Percentiles rank a stretch among this genome's conserved stretches.
Conservation (phyloP, 2,797 vertebrate genomes). For the Sebastes minor region DNA sequence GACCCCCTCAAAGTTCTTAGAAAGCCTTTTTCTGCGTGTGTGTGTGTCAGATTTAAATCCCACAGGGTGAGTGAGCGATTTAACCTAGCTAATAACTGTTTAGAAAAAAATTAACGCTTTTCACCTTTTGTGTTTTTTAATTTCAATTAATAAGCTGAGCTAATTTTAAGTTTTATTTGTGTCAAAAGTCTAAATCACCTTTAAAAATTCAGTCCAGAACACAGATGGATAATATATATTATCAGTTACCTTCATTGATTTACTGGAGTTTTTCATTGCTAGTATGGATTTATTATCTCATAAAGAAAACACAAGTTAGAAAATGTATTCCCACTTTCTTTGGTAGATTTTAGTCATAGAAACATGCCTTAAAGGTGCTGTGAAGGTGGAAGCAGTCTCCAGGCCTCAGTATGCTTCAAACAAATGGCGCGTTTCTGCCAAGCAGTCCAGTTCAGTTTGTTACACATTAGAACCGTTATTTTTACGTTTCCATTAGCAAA, state of each 20-base stretch:
- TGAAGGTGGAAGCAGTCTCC: background rate
- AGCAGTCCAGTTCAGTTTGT: too few relatives aligned
- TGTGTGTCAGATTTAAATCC: background rate
- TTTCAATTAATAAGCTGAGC: background rate
- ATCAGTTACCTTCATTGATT: background rate
- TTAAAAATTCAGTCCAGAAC: background rate
- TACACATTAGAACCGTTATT: accelerated
- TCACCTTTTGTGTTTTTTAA: background rate
- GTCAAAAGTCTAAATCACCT: background rate
- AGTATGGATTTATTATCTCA: background rate
- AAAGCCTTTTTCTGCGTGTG: constrained; percentile 39
- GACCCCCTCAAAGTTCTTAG: constrained; percentile 42
- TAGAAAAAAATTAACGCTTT: background rate
- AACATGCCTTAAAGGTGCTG: background rate
- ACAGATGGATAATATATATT: background rate
- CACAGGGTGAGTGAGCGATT: background rate
- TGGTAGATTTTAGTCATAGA: background rate
- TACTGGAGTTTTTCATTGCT: background rate
- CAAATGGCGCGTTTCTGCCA: too few relatives aligned
- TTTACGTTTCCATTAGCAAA: too few relatives aligned
- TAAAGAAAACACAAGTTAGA: background rate
- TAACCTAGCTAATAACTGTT: background rate
- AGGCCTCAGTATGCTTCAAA: too few relatives aligned
- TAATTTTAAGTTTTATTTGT: background rate
- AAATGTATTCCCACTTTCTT: background rate